Conservation (phyloP, 1,140 invertebrate species). For the Samia ricini region DNA sequence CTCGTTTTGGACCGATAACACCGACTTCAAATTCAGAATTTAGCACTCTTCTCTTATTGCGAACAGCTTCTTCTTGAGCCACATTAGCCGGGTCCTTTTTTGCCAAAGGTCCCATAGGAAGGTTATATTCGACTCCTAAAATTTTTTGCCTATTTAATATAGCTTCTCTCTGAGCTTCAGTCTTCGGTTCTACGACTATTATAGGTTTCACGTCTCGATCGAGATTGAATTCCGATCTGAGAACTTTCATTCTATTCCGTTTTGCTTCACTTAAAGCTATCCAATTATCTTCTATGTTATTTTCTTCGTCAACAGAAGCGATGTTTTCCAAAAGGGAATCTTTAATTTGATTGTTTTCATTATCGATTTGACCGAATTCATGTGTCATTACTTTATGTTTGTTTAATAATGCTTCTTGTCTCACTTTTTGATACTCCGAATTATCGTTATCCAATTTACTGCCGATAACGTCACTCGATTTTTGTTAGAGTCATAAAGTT, state of each 20-base stretch:
- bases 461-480: slow-evolving; percentile 60
- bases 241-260: slow-evolving; percentile 56
- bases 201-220: slow-evolving; percentile 19
- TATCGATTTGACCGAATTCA: slow-evolving; percentile 58
- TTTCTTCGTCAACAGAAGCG: slow-evolving; percentile 49
- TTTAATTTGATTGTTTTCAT: slow-evolving; percentile 54
- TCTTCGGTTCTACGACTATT: slow-evolving; percentile 36
- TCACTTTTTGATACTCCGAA: slow-evolving; percentile 42
- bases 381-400: slow-evolving; percentile 66
- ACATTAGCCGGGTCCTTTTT: slow-evolving; percentile 46
- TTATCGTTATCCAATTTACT: slow-evolving; percentile 52
- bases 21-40: slow-evolving; percentile 42
- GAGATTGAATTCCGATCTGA: slow-evolving; percentile 46
- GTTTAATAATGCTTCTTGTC: slow-evolving; percentile 59
- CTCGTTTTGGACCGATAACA: slow-evolving; percentile 21
- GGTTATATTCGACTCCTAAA: slow-evolving; percentile 61
- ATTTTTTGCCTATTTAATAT: slow-evolving; percentile 58
- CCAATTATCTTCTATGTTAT: slow-evolving; percentile 45
- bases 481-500: slow-evolving; percentile 33
- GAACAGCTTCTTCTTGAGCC: slow-evolving; percentile 53
- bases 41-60: slow-evolving; percentile 46
- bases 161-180: slow-evolving; percentile 61
- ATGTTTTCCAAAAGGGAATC: slow-evolving; percentile 27
- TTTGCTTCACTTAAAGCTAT: slow-evolving; percentile 47
- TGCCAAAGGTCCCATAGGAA: slow-evolving; percentile 32